phyloP scores from a whole-genome alignment of 30 jellyfish, hydroid and myxozoan genomes.

The Turritopsis dohrnii region DNA sequence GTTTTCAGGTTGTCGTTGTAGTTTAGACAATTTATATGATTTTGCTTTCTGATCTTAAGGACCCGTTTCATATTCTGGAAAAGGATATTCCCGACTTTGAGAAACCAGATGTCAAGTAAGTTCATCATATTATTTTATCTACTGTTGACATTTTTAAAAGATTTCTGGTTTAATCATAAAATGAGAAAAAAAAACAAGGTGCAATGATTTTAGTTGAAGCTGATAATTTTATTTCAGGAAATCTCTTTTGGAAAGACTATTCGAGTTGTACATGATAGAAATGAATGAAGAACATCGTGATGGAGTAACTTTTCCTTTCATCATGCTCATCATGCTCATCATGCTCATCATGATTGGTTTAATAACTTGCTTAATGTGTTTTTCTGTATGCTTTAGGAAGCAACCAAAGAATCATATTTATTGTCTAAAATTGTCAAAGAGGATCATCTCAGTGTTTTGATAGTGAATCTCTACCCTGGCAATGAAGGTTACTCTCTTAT shows the following conservation, averaged over 20 bases:
- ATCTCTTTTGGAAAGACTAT: conserved; percentile 44
- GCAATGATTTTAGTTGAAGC: background rate
- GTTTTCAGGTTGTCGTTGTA: too few relatives aligned
- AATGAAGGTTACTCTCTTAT: conserved; percentile 84
- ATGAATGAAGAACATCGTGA: conserved; percentile 36
- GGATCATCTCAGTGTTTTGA: conserved; percentile 63
- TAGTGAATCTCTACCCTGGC: conserved; percentile 78
- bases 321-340: background rate
- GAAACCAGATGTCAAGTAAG: conserved; percentile 17
- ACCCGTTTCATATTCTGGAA: conserved; percentile 15
- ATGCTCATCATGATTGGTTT: background rate
- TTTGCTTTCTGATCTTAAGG: too few relatives aligned
- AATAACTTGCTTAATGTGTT: background rate
- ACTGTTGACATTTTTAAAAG: background rate
- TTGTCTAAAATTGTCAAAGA: conserved; percentile 63
- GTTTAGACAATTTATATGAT: too few relatives aligned
- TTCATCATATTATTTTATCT: background rate
- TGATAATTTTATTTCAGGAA: conserved; percentile 27
- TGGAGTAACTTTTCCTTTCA: conserved; percentile 28
- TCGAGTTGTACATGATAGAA: conserved; percentile 56
- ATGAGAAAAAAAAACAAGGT: background rate
- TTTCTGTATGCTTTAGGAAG: conserved; percentile 29
- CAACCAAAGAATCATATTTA: conserved; percentile 60
- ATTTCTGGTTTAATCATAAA: background rate
- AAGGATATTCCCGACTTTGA: conserved; percentile 28